phyloP scores from a whole-genome alignment of 2,888 invertebrate species.

The Scaptodrosophila latifasciaeformis region DNA sequence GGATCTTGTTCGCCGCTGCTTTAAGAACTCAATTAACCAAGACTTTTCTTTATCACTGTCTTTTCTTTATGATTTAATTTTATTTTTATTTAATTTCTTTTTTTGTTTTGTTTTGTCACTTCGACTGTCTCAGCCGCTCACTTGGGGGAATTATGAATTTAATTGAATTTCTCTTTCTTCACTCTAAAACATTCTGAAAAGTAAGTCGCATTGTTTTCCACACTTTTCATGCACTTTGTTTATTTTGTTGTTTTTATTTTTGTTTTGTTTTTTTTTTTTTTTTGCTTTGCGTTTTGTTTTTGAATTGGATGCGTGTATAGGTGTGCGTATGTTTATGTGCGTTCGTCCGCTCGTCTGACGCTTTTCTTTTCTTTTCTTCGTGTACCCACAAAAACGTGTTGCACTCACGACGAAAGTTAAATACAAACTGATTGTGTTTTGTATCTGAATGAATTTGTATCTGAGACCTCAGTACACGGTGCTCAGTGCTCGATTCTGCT shows the following conservation, averaged over 20 bases:
- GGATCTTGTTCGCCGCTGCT: no score
- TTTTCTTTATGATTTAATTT: constrained; percentile 13
- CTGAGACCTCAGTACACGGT: constrained; percentile 44
- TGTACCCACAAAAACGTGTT: constrained; percentile 45
- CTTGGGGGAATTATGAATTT: no score
- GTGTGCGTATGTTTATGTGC: no score
- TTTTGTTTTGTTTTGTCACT: no score
- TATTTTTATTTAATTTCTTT: constrained; percentile 23
- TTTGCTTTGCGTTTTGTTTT: constrained; percentile 12
- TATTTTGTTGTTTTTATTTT: constrained; percentile 11
- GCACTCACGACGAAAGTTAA: constrained; percentile 71
- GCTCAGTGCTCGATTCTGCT: constrained; percentile 1
- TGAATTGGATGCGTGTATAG: constrained; percentile 16
- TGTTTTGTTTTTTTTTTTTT: constrained; percentile 28
- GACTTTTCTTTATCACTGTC: no score
- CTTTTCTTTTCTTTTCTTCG: background rate
- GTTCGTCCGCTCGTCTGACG: no score
- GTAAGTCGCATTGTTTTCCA: no score
- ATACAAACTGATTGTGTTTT: constrained; percentile 40
- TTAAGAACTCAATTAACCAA: no score
- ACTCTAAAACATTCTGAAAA: no score
- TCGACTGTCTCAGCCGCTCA: no score
- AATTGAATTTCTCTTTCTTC: no score
- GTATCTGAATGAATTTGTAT: constrained; percentile 72
- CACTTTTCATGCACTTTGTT: constrained; percentile 16